phyloP scores from a whole-genome alignment of 2,113 vertebrate species.

The Muntiacus muntjak region DNA sequence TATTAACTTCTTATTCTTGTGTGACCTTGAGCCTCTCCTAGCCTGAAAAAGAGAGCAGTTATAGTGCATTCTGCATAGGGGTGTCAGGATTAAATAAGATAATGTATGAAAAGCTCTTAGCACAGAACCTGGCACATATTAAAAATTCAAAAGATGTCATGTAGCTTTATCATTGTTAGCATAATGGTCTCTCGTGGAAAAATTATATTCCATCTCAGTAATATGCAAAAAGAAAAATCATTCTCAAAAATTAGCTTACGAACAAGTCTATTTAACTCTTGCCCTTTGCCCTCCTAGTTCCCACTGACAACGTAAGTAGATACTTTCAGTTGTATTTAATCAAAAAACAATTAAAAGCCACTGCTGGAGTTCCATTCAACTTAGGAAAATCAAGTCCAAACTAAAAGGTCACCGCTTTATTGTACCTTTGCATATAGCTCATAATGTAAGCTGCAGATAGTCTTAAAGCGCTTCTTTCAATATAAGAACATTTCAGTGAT shows the following conservation, averaged over 20 bases:
- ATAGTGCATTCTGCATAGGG: neutral
- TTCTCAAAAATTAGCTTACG: neutral
- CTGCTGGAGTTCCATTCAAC: neutral
- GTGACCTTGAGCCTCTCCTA: neutral
- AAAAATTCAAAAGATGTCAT: neutral
- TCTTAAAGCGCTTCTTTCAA: neutral
- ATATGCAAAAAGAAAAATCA: neutral
- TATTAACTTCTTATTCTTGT: neutral
- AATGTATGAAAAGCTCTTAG: neutral
- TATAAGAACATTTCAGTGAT: neutral
- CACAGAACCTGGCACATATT: neutral
- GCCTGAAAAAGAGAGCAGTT: neutral
- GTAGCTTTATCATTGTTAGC: neutral
- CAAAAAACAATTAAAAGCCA: neutral
- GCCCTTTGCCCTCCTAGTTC: neutral
- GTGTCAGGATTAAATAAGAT: neutral
- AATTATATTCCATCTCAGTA: neutral
- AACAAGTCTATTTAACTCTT: neutral
- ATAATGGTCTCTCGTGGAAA: neutral
- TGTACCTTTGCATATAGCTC: neutral
- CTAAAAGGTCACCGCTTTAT: neutral
- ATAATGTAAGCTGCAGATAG: neutral
- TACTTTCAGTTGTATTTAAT: neutral
- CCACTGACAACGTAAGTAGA: neutral
- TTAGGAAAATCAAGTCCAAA: neutral